A percentile compares a stretch with the other conserved stretches of the same genome.
phyloP scores from a whole-genome alignment of 2,113 vertebrate genomes.

The Dipodomys ordii region DNA sequence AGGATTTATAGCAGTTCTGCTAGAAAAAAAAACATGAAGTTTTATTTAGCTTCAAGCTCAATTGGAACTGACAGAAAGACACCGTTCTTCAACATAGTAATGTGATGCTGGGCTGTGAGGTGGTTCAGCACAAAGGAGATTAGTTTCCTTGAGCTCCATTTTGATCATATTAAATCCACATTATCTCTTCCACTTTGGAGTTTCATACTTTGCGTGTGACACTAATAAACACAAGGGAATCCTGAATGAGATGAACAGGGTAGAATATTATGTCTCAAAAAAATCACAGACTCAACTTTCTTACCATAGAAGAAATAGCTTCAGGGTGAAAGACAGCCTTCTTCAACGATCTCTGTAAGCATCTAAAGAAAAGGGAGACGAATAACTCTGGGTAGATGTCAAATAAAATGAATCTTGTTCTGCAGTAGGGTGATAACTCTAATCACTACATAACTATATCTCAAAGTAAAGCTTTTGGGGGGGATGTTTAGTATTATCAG shows the following conservation, averaged over 20 bases:
- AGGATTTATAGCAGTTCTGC: slow-evolving; percentile 64
- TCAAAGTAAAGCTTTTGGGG: neutral
- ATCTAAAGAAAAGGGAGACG: neutral
- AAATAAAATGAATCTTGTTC: slow-evolving; percentile 21
- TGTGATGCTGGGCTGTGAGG: neutral
- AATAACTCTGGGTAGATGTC: neutral
- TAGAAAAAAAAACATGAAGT: slow-evolving; percentile 58
- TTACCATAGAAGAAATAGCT: neutral
- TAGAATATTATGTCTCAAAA: slow-evolving; percentile 27
- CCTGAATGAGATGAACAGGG: slow-evolving; percentile 30
- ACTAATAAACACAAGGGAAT: slow-evolving; percentile 54
- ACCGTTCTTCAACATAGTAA: slow-evolving; percentile 27
- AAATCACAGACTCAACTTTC: neutral
- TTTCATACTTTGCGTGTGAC: slow-evolving; percentile 38
- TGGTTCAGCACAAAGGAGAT: slow-evolving; percentile 59
- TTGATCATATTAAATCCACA: slow-evolving; percentile 39
- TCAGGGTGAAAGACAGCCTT: neutral
- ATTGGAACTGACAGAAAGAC: slow-evolving; percentile 55
- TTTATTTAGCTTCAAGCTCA: slow-evolving; percentile 72
- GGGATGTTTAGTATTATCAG: neutral
- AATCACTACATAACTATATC: neutral
- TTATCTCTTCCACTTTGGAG: slow-evolving; percentile 9
- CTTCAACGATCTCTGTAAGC: slow-evolving; percentile 20
- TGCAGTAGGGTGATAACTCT: neutral
- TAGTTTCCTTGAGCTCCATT: neutral